Base-by-base conservation (phyloP, 2,888 invertebrate genomes). In the Aphodius sticticus region DNA sequence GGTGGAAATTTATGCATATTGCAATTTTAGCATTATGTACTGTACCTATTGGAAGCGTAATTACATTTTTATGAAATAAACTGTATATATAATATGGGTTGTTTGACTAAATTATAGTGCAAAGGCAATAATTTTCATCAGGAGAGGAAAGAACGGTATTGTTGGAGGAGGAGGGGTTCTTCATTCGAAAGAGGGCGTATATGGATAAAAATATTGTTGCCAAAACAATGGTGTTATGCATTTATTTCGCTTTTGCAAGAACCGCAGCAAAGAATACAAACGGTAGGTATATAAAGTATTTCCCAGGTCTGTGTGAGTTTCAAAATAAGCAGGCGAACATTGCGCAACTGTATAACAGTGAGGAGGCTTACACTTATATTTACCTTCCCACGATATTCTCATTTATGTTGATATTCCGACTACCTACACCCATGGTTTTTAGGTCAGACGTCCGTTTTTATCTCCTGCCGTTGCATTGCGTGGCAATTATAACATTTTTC, bases 301-400 rank as follows among this genome's bases (percentile, higher is more conserved):
- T 53, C 53, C 53, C 53, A 53, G 53, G 53, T 53, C 53, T 53
- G 53, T 53, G 53, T 53, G 53, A 53, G 53, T 53, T 53, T 53
- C 53, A 53, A 53, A 53, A 53, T 53, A 53, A 53, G 4, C 53
- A 53, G 53, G 53, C 53, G 53, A 7, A 53, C 53, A 53, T 53
- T 53, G 53, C 53, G 53, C 53, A 53, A 53, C 53, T 7, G 53
- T 12, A 53, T 7, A 53, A 53, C 53, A 53, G 53, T 5, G 53
- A 53, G 53, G 53, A 53, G 53, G 53, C 53, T 53, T 12, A 53
- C 53, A 53, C 53, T 53, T 53, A 53, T 53, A 53, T 53, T 53
- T 53, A 53, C 53, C 53, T 53, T 53, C 53, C 53, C 53, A 53
- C 53, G 53, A 53, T 53, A 53, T 53, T 53, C 53, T 53, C 53